Base-by-base conservation (phyloP, 2,888 invertebrate species). In the Andrena camellia region DNA sequence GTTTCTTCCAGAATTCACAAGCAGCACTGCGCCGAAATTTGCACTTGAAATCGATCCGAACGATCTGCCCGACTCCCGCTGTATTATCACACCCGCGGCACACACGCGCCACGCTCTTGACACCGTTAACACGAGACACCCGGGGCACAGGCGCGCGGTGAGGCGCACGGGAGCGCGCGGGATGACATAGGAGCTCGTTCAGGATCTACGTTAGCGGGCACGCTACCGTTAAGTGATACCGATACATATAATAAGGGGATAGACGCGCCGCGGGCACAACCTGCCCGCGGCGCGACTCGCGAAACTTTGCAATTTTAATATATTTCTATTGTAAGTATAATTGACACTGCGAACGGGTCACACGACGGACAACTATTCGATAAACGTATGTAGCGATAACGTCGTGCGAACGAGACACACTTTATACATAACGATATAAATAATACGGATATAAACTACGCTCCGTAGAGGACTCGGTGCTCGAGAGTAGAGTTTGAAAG, bases 261-360 rank as follows among this genome's bases (percentile, higher is more conserved):
- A 70, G 64, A 72, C 26, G 29, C 62, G 62, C 76, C 57, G 57
- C 10, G 57, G 57, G 76, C 48, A 64, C 26, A 13, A 70, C 33
- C 26, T 6, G 23, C 23, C 23, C 48, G 3, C 63, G 76, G 67
- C 75, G 66, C 29, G 62, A 75, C 73, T 64, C 73, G 73, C 69
- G 78, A 84, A 90, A 91, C 90, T 91, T 90, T 91, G 90, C 90
- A 92, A 91, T 91, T 90, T 92, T 90, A 92, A 92, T 91, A 91
- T 91, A 92, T 92, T 92, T 92, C 91, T 92, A 91, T 92, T 90
- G 89, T 91, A 92, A 92, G 90, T 90, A 90, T 86, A 88, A 63
- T 78, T 66, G 73, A 71, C 86, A 86, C 82, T 83, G 87, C 83
- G 88, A 89, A 79, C 68, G 74, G 84, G 72, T 57, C 23, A 80